These are phyloP conservation scores for Baronia brevicornis DNA, from an alignment of 2,888 invertebrate genomes.

Conservation along the genomic window DNA sequence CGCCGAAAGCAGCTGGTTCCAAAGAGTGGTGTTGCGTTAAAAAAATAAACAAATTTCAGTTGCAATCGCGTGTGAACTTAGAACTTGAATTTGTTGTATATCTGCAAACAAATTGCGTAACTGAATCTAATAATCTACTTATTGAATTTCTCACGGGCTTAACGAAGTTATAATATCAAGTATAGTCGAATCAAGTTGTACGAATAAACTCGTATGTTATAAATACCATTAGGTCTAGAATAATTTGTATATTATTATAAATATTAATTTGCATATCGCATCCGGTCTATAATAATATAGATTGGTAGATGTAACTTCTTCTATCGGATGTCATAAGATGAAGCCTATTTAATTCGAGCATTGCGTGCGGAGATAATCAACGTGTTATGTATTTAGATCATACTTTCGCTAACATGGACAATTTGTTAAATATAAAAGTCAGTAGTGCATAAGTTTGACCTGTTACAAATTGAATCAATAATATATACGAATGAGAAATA, in stretches of 20 bases:
- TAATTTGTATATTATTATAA: slow-evolving; percentile 18
- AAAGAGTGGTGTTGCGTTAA: too few species aligned
- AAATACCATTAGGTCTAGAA: slow-evolving; percentile 18
- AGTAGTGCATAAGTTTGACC: slow-evolving; percentile 5
- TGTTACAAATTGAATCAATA: slow-evolving; percentile 3
- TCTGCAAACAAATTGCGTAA: too few species aligned
- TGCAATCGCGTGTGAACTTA: too few species aligned
- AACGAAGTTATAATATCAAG: too few species aligned
- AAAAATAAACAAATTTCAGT: too few species aligned
- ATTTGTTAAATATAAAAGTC: slow-evolving; percentile 8
- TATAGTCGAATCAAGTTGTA: slow-evolving; percentile 1
- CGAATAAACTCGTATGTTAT: slow-evolving; percentile 17
- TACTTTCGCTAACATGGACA: not conserved
- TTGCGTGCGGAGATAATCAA: slow-evolving; percentile 14
- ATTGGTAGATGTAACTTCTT: slow-evolving; percentile 1
- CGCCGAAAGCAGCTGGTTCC: too few species aligned
- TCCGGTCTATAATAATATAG: not conserved
- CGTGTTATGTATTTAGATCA: slow-evolving; percentile 7
- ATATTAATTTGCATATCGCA: slow-evolving; percentile 2
- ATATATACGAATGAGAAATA: too few species aligned
- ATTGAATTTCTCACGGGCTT: too few species aligned
- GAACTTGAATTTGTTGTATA: too few species aligned
- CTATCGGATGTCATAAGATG: slow-evolving; percentile 2
- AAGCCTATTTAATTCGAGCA: slow-evolving; percentile 7
- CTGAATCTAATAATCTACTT: too few species aligned